Evolutionary conservation across 2,113 vertebrate genomes (phyloP), one percentile per base, ranked within the genome.

Genomic region (Anhinga anhinga): DNA sequence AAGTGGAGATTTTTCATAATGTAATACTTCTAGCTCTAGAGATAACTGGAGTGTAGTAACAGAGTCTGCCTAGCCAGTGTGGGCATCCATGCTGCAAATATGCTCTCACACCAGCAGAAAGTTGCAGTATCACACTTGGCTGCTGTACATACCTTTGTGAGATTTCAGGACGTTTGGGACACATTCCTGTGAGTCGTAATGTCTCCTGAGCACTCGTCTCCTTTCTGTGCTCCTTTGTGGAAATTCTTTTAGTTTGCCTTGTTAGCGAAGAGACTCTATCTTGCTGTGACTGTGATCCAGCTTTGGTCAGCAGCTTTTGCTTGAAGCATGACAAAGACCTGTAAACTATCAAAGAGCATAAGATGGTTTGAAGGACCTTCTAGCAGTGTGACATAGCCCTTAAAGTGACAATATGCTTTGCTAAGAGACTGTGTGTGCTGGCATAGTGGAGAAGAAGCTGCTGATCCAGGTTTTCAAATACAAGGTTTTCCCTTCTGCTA

Each of bases 71-170:
- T 76, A 73, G 36, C 12, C 36, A 38, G 2, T 34, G 49, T 73
- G 25, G 71, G 19, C 30, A 34, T 80, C 42, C 8, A 7, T 25
- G 30, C 70, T 63, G 17, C n/a, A 90, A 67, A 63, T 74, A 32
- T 0, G 0, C 4, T 36, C 40, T 67, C 1, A 1, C 6, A 58
- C 13, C 29, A 79, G 56, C 21, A 89, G 4, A 22, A 88, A 16
- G 10, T n/a, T 72, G 22, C 30, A 20, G 4, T 69, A 8, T 52
- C 26, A 11, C 13, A 38, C 10, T 18, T 30, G 21, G 19, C 34
- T 47, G 34, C 29, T 82, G 20, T 47, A 25, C 5, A 1, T 18
- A 59, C 15, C 13, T 38, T 5, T 44, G 15, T 32, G 40, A 82
- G 38, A 16, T 32, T 76, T 67, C 18, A 87, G 38, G 45, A 80